Percentiles rank a stretch among this genome's conserved stretches.
Conservation (phyloP, 2,113 vertebrate species). For the Oncorhynchus tshawytscha region DNA sequence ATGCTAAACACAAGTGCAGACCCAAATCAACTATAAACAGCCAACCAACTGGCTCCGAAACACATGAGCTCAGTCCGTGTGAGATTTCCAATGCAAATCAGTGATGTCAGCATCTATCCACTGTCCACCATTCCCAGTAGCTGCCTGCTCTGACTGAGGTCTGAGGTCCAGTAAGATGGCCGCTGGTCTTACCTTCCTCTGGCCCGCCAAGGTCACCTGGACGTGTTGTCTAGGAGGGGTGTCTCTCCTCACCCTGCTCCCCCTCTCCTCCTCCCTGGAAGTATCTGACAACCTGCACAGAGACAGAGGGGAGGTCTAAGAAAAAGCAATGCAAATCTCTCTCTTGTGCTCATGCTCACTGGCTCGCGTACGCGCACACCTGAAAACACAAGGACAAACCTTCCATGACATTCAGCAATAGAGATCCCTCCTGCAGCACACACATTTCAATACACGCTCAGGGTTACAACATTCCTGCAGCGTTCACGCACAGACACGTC, state of each 20-base stretch:
- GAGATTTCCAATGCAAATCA: neutral
- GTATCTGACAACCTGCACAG: slow-evolving; percentile 13
- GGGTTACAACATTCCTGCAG: too few species aligned
- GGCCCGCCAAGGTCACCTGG: slow-evolving; percentile 28
- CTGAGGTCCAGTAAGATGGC: neutral
- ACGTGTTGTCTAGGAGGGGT: neutral
- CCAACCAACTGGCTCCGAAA: neutral
- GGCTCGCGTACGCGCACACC: too few species aligned
- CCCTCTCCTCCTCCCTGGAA: slow-evolving; percentile 14
- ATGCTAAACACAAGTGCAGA: neutral
- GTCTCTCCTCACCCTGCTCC: slow-evolving; percentile 16
- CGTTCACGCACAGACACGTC: neutral
- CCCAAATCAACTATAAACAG: neutral
- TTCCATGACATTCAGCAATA: too few species aligned
- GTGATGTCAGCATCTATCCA: neutral
- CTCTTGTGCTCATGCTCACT: neutral
- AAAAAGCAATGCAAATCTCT: neutral
- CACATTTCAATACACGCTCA: too few species aligned
- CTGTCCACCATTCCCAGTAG: neutral
- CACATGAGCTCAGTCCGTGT: neutral
- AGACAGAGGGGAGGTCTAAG: neutral
- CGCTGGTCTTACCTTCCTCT: slow-evolving; percentile 44
- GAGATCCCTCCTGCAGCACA: too few species aligned
- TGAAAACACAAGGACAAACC: neutral
- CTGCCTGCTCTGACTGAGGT: neutral